Base-by-base conservation (phyloP, 2,113 vertebrate genomes). In the Prochilodus magdalenae region DNA sequence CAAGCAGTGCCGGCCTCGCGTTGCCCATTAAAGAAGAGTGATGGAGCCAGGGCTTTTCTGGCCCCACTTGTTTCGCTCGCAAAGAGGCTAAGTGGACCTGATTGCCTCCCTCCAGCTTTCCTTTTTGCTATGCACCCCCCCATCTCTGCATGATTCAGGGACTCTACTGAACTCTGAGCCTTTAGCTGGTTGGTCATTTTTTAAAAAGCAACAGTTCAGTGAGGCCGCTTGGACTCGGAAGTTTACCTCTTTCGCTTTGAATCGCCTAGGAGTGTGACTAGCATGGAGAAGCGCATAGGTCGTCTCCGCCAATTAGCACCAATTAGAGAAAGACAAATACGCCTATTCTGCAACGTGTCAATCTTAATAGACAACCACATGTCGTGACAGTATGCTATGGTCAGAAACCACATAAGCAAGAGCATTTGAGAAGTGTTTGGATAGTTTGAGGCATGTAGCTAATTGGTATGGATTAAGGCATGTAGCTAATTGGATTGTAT, bases 11-110 rank as follows among this genome's bases (percentile, higher is more conserved):
- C 67, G 57, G 83, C 62, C 85, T 76, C 86, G 86, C 85, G 85
- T 81, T 57, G 88, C 85, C 91, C 91, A 93, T 94, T 93, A 92
- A 91, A 92, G 87, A 89, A 87, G 90, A 92, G 87, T 88, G 92
- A 90, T 90, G 88, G 87, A 88, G 36, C 77, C 77, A n/a, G 80
- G 53, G 63, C 73, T 84, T 88, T 87, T 75, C 81, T 87, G 87
- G 86, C 87, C 40, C 87, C 77, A 86, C 84, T 84, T 51, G 66
- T 84, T 87, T 51, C 26, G 57, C 74, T 73, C 67, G 66, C 87
- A 89, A 86, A 89, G 89, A 87, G 88, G 90, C 89, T 91, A 90
- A 93, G 90, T 93, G 92, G 88, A 80, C 76, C 86, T 91, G 92
- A 93, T 92, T 93, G 91, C 89, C 90, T 92, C 91, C 81, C 86